These are phyloP conservation scores for Poeciliopsis turneri DNA, from an alignment of 2,797 vertebrate species.

Conservation along the genomic window DNA sequence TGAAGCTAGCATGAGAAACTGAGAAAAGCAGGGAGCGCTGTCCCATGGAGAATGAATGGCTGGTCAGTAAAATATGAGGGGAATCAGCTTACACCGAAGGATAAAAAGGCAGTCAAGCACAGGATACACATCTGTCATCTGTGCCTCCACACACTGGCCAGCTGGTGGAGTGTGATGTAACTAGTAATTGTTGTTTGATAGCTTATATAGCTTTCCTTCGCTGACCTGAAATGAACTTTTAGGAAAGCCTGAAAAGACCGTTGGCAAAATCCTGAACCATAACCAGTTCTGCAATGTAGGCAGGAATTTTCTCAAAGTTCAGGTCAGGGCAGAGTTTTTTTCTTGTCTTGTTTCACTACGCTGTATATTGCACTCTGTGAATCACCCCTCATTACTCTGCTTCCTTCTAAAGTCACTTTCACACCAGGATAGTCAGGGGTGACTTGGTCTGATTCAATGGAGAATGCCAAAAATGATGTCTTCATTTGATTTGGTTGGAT, in stretches of 20 bases:
- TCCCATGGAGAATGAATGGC: conserved; percentile 68
- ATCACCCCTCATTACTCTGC: neutral
- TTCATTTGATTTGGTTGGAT: neutral
- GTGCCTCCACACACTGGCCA: conserved; percentile 40
- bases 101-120: conserved; percentile 71
- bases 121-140: conserved; percentile 73
- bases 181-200: conserved; percentile 58
- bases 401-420: conserved; percentile 3
- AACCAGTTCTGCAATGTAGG: neutral
- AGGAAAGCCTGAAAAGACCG: conserved; percentile 5
- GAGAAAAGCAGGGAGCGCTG: conserved; percentile 31
- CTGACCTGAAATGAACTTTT: conserved; percentile 34
- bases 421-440: neutral
- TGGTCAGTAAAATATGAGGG: conserved; percentile 75
- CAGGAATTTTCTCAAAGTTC: neutral
- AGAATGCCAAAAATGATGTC: neutral
- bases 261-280: neutral
- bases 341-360: neutral
- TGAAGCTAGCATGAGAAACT: conserved; percentile 20
- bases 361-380: neutral
- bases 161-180: conserved; percentile 65
- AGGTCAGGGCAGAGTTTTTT: neutral
- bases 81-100: conserved; percentile 74
- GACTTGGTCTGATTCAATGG: neutral
- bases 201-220: conserved; percentile 30